Percentiles rank a stretch among this genome's conserved stretches.
phyloP scores from a whole-genome alignment of 2,797 vertebrate genomes.

The Apogon hyalosoma region DNA sequence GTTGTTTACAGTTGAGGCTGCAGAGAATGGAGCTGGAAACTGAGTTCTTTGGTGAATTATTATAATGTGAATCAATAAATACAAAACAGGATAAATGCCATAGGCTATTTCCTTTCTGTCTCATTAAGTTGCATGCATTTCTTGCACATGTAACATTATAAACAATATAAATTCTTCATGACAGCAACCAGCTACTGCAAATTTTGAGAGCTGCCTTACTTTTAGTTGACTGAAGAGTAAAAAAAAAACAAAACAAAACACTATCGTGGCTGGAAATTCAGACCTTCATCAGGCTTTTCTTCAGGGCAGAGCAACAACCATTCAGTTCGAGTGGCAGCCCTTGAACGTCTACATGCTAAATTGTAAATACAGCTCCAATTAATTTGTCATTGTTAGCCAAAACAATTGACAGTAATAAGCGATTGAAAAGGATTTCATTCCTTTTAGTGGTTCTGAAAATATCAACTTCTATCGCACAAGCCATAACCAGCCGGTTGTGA shows the following conservation, averaged over 20 bases:
- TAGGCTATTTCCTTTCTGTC: neutral
- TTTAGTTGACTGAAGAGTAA: neutral
- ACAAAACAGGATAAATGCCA: slow-evolving; percentile 10
- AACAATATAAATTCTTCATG: neutral
- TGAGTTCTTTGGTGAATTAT: slow-evolving; percentile 16
- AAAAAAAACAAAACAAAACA: neutral
- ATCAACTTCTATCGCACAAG: neutral
- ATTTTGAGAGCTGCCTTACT: neutral
- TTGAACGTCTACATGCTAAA: neutral
- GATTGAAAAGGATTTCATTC: neutral
- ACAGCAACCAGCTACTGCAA: neutral
- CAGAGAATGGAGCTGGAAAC: slow-evolving; percentile 16
- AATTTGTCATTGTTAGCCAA: slow-evolving; percentile 1
- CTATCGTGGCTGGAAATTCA: neutral
- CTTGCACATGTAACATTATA: neutral
- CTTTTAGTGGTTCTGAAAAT: neutral
- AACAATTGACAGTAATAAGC: neutral
- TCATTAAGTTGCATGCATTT: neutral
- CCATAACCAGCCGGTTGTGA: neutral
- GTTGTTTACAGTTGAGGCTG: slow-evolving; percentile 55
- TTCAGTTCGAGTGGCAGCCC: neutral
- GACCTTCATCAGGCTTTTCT: slow-evolving; percentile 11
- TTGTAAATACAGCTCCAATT: slow-evolving; percentile 7
- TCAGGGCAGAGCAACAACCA: neutral
- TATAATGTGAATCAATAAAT: slow-evolving; percentile 20